phyloP scores from a whole-genome alignment of 2,888 invertebrate genomes.

The Lasius fuliginosus region DNA sequence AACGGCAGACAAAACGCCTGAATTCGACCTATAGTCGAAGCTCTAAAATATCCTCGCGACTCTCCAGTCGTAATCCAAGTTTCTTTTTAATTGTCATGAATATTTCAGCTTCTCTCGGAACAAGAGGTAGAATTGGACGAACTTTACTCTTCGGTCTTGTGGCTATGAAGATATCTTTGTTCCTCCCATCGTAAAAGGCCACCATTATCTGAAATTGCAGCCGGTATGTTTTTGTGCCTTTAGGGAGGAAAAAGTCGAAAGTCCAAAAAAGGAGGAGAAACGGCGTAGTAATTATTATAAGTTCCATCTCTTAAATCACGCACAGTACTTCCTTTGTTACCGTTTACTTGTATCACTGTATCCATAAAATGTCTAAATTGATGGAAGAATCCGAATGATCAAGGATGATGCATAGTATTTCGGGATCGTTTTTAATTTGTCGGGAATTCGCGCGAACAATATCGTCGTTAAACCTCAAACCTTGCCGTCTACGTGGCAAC shows the following conservation, averaged over 20 bases:
- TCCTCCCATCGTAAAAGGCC: slow-evolving; percentile 1
- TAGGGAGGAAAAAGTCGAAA: slow-evolving; percentile 11
- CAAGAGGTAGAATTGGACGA: slow-evolving; percentile 37
- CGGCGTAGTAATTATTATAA: slow-evolving; percentile 6
- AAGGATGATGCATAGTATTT: background rate
- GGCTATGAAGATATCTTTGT: slow-evolving; percentile 20
- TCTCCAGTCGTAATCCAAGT: slow-evolving; percentile 45
- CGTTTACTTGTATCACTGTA: background rate
- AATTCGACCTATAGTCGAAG: slow-evolving; percentile 18
- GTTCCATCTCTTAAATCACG: background rate
- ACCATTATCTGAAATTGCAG: slow-evolving; percentile 32
- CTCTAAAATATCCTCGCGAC: slow-evolving; percentile 48
- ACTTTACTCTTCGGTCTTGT: slow-evolving; percentile 42
- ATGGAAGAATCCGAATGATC: slow-evolving; percentile 1
- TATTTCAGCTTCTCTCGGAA: slow-evolving; percentile 56
- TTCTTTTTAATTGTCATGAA: slow-evolving; percentile 70
- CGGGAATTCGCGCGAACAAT: slow-evolving; percentile 45
- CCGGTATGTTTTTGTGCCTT: slow-evolving; percentile 20
- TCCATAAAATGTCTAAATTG: background rate
- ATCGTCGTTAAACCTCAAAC: slow-evolving; percentile 9
- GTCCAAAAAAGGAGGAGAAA: background rate
- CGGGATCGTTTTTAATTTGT: slow-evolving; percentile 16
- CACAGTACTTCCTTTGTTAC: background rate
- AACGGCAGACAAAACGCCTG: slow-evolving; percentile 49
- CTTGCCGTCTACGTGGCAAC: background rate